Conservation (phyloP, 2,113 vertebrate genomes). For the Grallaria varia region DNA sequence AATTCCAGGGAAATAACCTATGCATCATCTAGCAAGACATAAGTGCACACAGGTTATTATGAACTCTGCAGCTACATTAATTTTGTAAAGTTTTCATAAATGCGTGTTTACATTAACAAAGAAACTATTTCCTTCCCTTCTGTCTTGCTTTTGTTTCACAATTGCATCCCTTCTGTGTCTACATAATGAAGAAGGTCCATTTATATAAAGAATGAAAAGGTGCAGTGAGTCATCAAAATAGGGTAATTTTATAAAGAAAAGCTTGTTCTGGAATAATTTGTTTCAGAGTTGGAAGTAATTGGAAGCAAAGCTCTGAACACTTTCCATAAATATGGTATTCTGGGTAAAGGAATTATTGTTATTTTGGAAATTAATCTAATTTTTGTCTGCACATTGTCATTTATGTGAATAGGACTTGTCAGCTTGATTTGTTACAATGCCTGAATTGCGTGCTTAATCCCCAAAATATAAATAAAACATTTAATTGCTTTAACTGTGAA, state of each 20-base stretch:
- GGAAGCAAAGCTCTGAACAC: slow-evolving; percentile 11
- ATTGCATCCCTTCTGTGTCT: not conserved
- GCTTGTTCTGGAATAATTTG: slow-evolving; percentile 51
- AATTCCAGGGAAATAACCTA: slow-evolving; percentile 49
- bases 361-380: slow-evolving; percentile 65
- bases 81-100: slow-evolving; percentile 24
- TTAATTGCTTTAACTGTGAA: slow-evolving; percentile 44
- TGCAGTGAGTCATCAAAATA: slow-evolving; percentile 27
- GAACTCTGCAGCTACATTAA: slow-evolving; percentile 17
- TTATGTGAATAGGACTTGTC: slow-evolving; percentile 55
- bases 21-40: not conserved
- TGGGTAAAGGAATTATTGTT: slow-evolving; percentile 52
- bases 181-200: not conserved
- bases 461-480: slow-evolving; percentile 59
- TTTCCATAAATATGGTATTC: slow-evolving; percentile 44
- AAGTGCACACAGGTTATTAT: slow-evolving; percentile 27
- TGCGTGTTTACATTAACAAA: not conserved
- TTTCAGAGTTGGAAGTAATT: slow-evolving; percentile 42
- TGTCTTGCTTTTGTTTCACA: slow-evolving; percentile 3
- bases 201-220: slow-evolving; percentile 23
- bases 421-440: slow-evolving; percentile 59
- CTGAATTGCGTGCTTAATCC: slow-evolving; percentile 51
- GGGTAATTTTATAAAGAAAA: slow-evolving; percentile 56
- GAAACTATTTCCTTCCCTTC: not conserved
- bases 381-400: slow-evolving; percentile 37